Percentiles rank a stretch among this genome's conserved stretches.
Evolutionary conservation across 2,113 vertebrate genomes (phyloP).

Genomic region (Silurus meridionalis): DNA sequence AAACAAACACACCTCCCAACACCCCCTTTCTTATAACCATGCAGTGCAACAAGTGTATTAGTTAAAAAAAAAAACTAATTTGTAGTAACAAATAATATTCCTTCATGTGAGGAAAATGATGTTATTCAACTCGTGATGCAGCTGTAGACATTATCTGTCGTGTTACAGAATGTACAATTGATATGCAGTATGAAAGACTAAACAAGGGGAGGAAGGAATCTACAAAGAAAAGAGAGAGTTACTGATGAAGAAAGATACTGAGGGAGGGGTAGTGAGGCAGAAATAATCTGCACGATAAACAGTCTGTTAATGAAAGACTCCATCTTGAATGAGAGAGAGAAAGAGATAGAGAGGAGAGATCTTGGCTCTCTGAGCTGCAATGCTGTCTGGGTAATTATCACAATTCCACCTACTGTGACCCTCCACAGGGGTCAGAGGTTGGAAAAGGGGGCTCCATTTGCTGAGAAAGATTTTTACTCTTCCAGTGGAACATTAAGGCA

Average conservation of each 20-base stretch:
- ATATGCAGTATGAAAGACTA: constrained; percentile 12
- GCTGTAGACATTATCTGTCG: neutral
- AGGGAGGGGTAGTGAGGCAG: neutral
- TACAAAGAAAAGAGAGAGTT: neutral
- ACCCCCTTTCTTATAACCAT: neutral
- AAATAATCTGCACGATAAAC: neutral
- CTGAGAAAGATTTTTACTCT: constrained; percentile 43
- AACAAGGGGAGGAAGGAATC: neutral
- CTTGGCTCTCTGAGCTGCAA: neutral
- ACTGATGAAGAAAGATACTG: neutral
- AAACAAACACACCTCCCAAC: neutral
- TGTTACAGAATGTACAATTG: neutral
- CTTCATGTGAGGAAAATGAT: neutral
- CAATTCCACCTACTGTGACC: constrained; percentile 36
- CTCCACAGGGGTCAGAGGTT: constrained; percentile 45
- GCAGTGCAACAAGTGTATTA: neutral
- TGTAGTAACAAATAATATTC: neutral
- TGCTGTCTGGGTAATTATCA: constrained; percentile 47
- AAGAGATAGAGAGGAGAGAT: neutral
- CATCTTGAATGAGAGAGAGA: neutral
- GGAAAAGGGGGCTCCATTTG: constrained; percentile 38
- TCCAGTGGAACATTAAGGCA: neutral
- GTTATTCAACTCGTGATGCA: neutral
- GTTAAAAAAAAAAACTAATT: neutral
- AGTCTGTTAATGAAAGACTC: neutral